A percentile compares a stretch with the other conserved stretches of the same genome.
Conservation (phyloP, 2,888 invertebrate genomes). For the Lamellibrachia satsuma region DNA sequence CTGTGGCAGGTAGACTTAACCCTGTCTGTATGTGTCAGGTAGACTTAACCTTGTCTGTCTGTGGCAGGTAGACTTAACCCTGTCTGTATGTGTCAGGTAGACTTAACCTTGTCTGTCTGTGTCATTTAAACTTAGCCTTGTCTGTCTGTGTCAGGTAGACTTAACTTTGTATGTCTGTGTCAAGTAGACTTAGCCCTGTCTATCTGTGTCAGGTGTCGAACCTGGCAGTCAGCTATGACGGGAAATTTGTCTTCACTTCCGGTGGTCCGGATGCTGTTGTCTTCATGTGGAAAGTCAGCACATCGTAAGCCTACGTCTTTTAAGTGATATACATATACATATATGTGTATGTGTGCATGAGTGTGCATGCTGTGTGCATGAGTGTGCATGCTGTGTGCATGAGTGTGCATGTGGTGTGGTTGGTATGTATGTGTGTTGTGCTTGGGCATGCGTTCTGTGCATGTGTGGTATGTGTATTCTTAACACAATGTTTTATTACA, state of each 20-base stretch:
- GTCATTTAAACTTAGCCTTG: background rate
- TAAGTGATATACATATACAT: background rate
- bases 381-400: no score
- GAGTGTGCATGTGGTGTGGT: no score
- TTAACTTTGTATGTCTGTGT: no score
- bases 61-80: background rate
- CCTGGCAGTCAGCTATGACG: constrained; percentile 66
- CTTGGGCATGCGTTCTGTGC: background rate
- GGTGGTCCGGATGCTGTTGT: constrained; percentile 70
- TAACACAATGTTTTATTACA: background rate
- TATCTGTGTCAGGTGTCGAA: constrained; percentile 53
- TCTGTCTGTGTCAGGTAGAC: no score
- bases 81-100: background rate
- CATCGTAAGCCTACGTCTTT: constrained; percentile 64
- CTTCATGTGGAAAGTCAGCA: constrained; percentile 72
- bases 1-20: background rate
- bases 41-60: background rate
- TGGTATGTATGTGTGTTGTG: no score
- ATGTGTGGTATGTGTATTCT: background rate
- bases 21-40: background rate
- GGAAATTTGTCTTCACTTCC: constrained; percentile 70
- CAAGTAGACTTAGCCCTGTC: background rate
- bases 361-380: background rate
- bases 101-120: background rate
- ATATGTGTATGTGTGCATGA: background rate